These are phyloP conservation scores for Chroicocephalus ridibundus DNA, from an alignment of 2,113 vertebrate genomes.

Conservation along the genomic window DNA sequence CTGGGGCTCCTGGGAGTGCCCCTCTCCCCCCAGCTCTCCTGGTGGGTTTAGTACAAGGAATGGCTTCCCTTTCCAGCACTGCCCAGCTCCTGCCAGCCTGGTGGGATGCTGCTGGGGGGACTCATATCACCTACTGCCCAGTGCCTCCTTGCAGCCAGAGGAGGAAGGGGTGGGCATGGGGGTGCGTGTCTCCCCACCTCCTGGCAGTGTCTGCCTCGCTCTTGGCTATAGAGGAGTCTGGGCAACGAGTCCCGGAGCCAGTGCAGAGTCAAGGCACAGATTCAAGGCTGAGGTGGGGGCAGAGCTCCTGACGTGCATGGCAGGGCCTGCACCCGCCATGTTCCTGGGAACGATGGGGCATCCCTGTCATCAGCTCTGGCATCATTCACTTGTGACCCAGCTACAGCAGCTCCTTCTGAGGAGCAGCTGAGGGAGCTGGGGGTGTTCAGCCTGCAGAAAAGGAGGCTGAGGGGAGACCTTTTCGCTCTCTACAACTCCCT, in stretches of 20 bases:
- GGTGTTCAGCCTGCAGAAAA: no score
- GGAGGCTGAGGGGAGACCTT: no score
- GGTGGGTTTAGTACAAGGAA: not conserved
- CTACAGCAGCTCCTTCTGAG: no score
- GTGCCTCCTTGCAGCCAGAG: not conserved
- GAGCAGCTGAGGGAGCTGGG: no score
- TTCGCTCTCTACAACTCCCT: no score
- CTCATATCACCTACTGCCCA: not conserved
- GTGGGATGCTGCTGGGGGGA: not conserved
- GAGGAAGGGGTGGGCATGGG: not conserved
- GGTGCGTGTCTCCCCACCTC: accelerated
- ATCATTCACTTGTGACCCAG: not conserved
- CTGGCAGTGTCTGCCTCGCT: not conserved
- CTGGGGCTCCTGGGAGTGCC: not conserved
- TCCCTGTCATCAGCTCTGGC: not conserved
- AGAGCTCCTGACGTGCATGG: not conserved
- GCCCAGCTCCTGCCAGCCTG: not conserved
- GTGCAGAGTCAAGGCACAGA: not conserved
- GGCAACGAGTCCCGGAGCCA: not conserved
- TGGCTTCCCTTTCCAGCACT: not conserved
- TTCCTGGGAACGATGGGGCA: not conserved
- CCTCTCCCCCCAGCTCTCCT: not conserved
- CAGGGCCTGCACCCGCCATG: accelerated
- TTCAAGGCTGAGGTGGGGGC: not conserved
- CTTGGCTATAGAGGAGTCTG: not conserved